Percentiles rank a stretch among this genome's conserved stretches.
Evolutionary conservation across 2,888 invertebrate species (phyloP).

Genomic region (Cephus runcator): DNA sequence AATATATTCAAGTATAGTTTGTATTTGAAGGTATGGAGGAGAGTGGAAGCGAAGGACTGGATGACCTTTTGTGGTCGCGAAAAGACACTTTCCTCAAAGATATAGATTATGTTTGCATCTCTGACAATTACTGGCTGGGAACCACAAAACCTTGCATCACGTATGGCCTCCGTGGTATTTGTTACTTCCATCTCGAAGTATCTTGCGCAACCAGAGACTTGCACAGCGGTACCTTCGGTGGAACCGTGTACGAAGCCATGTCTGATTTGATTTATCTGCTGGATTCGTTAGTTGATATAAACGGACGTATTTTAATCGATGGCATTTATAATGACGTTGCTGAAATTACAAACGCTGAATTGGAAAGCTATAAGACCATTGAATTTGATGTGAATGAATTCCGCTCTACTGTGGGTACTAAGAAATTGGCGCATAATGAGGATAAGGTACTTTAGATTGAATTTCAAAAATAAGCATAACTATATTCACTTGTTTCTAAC

Average conservation of each 20-base stretch:
- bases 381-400: conserved; percentile 88
- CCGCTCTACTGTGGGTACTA: conserved; percentile 77
- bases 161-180: conserved; percentile 93
- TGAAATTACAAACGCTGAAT: conserved; percentile 76
- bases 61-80: conserved; percentile 78
- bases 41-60: conserved; percentile 95
- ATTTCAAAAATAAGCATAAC: conserved; percentile 3
- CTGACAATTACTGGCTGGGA: conserved; percentile 99
- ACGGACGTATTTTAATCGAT: conserved; percentile 87
- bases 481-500: conserved; percentile 9
- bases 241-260: conserved; percentile 92
- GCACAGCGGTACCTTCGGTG: conserved; percentile 96
- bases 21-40: conserved; percentile 99
- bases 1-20: conserved; percentile 70
- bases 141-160: conserved; percentile 97
- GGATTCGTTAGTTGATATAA: conserved; percentile 83
- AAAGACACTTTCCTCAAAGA: conserved; percentile 83
- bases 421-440: conserved; percentile 77
- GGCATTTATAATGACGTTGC: conserved; percentile 88
- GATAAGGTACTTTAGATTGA: conserved; percentile 70
- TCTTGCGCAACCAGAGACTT: conserved; percentile 91
- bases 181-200: conserved; percentile 90
- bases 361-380: conserved; percentile 80
- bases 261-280: conserved; percentile 89
- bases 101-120: conserved; percentile 96